A percentile compares a stretch with the other conserved stretches of the same genome.
phyloP scores from a whole-genome alignment of 2,888 invertebrate species.

The Harmothoe impar region DNA sequence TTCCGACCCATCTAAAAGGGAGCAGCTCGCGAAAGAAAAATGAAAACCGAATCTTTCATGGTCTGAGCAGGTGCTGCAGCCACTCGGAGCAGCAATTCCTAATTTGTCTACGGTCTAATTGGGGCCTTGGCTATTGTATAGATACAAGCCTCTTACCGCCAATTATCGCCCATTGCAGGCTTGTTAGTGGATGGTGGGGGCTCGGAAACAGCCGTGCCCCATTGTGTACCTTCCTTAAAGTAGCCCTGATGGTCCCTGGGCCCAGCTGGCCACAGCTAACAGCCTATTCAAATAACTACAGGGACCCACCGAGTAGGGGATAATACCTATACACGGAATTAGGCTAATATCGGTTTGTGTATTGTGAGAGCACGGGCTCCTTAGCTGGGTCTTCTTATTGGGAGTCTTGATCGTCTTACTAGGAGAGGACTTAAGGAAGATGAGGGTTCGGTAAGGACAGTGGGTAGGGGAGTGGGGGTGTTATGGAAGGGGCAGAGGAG shows the following conservation, averaged over 20 bases:
- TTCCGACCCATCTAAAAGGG: too few relatives aligned
- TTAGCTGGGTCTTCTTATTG: neutral
- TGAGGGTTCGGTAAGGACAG: neutral
- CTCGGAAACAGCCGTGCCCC: neutral
- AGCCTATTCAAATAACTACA: neutral
- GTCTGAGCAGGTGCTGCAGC: conserved; percentile 12
- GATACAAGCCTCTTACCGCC: conserved; percentile 51
- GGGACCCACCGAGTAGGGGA: neutral
- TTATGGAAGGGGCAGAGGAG: neutral
- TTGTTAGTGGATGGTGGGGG: neutral
- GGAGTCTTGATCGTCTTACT: neutral
- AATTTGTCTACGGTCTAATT: neutral
- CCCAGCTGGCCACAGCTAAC: conserved; percentile 19
- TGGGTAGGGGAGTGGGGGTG: neutral
- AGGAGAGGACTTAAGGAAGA: too few relatives aligned
- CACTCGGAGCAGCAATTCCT: neutral
- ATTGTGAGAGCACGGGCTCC: neutral
- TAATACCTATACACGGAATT: conserved; percentile 1
- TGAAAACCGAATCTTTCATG: too few relatives aligned
- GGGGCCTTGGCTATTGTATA: neutral
- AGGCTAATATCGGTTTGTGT: neutral
- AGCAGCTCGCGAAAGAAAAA: too few relatives aligned
- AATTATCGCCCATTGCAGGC: conserved; percentile 21
- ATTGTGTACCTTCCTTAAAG: conserved; percentile 1
- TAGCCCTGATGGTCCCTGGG: neutral